These are phyloP conservation scores for Drosophila tropicalis DNA, from an alignment of 1,140 invertebrate species.

Conservation along the genomic window DNA sequence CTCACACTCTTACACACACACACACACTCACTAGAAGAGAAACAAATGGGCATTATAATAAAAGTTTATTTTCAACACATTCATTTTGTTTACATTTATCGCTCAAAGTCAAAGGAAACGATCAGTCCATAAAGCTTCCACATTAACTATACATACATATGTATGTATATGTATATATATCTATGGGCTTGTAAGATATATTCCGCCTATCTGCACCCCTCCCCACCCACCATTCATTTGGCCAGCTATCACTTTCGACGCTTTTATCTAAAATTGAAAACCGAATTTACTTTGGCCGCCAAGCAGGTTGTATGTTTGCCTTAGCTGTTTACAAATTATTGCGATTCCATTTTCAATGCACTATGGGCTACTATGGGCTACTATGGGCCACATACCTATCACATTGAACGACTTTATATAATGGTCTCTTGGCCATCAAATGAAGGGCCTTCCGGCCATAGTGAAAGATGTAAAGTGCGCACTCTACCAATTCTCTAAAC, in stretches of 20 bases:
- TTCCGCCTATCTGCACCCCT: background rate
- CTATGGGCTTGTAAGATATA: constrained; percentile 14
- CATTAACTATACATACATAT: background rate
- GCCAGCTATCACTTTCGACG: constrained; percentile 45
- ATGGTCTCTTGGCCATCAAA: background rate
- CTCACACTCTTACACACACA: background rate
- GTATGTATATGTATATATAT: background rate
- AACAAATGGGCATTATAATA: background rate
- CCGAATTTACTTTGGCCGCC: constrained; percentile 41
- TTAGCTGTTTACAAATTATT: constrained; percentile 54
- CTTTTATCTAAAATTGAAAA: constrained; percentile 53
- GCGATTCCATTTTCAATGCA: constrained; percentile 40
- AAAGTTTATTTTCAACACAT: constrained; percentile 16
- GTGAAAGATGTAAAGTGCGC: constrained; percentile 1
- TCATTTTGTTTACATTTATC: constrained; percentile 22
- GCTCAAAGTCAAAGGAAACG: constrained; percentile 22
- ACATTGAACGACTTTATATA: constrained; percentile 6
- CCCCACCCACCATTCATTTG: constrained; percentile 8
- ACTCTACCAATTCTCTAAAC: background rate
- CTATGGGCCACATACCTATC: constrained; percentile 34
- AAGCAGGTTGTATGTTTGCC: constrained; percentile 37
- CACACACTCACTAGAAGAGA: background rate
- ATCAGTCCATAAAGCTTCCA: constrained; percentile 9
- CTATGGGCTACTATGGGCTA: constrained; percentile 49
- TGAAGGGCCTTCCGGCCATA: background rate